phyloP scores from a whole-genome alignment of 2,888 invertebrate genomes.

The Leucophenga maculata region DNA sequence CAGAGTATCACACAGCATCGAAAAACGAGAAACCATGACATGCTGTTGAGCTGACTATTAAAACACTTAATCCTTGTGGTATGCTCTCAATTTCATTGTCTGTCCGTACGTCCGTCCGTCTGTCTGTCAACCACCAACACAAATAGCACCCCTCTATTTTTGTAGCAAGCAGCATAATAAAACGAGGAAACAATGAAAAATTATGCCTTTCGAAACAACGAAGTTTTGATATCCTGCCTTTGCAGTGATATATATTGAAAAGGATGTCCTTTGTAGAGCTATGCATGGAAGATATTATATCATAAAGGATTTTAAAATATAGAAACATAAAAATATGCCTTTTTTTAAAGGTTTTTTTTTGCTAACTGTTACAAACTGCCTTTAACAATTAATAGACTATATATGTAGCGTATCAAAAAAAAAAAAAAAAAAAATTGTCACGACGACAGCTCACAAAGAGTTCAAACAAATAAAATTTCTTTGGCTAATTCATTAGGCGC shows the following conservation, averaged over 20 bases:
- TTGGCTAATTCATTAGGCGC: constrained; percentile 17
- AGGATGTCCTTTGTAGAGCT: too few relatives aligned
- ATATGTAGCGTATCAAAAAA: too few relatives aligned
- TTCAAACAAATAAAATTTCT: constrained; percentile 8
- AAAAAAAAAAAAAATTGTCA: background rate
- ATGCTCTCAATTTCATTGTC: constrained; percentile 1
- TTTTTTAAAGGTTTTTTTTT: too few relatives aligned
- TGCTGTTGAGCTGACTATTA: background rate
- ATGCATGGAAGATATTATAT: too few relatives aligned
- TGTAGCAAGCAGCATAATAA: background rate
- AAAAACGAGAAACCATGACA: background rate
- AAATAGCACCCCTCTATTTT: constrained; percentile 14
- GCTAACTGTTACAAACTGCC: too few relatives aligned
- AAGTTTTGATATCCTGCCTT: background rate
- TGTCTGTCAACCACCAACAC: constrained; percentile 27
- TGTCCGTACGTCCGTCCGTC: constrained; percentile 22
- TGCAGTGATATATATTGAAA: too few relatives aligned
- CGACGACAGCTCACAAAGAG: constrained; percentile 9
- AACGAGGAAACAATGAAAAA: background rate
- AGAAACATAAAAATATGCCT: too few relatives aligned
- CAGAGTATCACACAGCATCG: background rate
- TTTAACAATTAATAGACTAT: too few relatives aligned
- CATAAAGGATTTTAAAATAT: too few relatives aligned
- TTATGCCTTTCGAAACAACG: background rate
- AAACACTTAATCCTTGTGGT: constrained; percentile 16